Evolutionary conservation across 2,797 vertebrate species (phyloP).

Genomic region (Tamandua tetradactyla): DNA sequence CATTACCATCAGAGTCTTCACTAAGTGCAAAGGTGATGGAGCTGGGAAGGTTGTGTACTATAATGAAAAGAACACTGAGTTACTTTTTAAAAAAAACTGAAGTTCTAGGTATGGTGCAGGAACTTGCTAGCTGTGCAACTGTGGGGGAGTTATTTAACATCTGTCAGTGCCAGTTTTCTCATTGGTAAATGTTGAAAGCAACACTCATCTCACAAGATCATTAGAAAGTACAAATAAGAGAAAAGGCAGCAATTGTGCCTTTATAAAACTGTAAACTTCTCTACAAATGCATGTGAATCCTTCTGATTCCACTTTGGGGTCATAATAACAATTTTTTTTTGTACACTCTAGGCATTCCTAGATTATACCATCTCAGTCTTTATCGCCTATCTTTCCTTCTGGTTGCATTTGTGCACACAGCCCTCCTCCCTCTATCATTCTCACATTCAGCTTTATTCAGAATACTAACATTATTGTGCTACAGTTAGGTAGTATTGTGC

Average conservation of each 20-base stretch:
- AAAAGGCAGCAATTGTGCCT: not conserved
- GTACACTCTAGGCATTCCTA: too few species aligned
- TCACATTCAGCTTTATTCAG: too few species aligned
- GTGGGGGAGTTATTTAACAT: not conserved
- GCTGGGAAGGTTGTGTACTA: not conserved
- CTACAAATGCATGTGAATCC: not conserved
- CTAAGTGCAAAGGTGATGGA: not conserved
- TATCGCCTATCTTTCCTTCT: too few species aligned
- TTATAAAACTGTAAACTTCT: not conserved
- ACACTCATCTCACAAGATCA: not conserved
- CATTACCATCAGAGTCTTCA: not conserved
- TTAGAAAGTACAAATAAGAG: not conserved
- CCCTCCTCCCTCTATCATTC: too few species aligned
- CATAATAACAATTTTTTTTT: too few species aligned
- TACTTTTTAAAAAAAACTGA: not conserved
- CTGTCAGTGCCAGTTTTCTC: constrained; percentile 1
- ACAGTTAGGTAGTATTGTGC: too few species aligned
- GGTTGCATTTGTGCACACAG: too few species aligned
- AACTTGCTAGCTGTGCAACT: not conserved
- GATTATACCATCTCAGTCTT: too few species aligned
- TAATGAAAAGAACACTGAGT: not conserved
- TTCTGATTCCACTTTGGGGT: not conserved
- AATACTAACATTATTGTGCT: too few species aligned
- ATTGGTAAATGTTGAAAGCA: not conserved
- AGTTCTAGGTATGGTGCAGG: not conserved